Conservation (phyloP, 1,140 invertebrate genomes). For the Grapholita molesta region DNA sequence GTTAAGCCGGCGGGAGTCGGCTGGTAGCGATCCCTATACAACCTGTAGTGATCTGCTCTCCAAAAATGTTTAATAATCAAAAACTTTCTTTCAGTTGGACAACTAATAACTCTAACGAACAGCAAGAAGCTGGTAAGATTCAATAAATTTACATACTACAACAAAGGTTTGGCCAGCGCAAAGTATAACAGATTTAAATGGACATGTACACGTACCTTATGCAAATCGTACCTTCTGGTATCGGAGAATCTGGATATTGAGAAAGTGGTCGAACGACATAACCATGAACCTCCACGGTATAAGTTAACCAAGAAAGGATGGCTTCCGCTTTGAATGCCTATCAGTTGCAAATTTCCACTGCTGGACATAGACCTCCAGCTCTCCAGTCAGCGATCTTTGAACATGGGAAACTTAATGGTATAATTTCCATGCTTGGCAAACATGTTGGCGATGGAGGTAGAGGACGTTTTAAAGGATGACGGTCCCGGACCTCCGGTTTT, state of each 20-base stretch:
- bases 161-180: background rate
- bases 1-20: no score
- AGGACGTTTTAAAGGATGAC: no score
- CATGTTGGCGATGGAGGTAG: no score
- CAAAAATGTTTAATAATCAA: background rate
- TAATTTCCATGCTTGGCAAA: no score
- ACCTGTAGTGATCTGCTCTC: background rate
- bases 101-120: conserved; percentile 1
- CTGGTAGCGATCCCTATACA: no score
- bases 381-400: no score
- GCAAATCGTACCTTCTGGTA: background rate
- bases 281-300: background rate
- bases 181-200: background rate
- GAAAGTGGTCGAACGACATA: background rate
- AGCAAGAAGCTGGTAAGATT: background rate
- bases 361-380: no score
- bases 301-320: background rate
- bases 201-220: background rate
- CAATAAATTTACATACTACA: background rate
- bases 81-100: background rate
- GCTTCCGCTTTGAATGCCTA: background rate
- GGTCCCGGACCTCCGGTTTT: no score
- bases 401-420: no score
- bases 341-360: no score
- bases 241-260: conserved; percentile 1